phyloP scores from a whole-genome alignment of 2,113 vertebrate genomes.

The Lepus americanus region DNA sequence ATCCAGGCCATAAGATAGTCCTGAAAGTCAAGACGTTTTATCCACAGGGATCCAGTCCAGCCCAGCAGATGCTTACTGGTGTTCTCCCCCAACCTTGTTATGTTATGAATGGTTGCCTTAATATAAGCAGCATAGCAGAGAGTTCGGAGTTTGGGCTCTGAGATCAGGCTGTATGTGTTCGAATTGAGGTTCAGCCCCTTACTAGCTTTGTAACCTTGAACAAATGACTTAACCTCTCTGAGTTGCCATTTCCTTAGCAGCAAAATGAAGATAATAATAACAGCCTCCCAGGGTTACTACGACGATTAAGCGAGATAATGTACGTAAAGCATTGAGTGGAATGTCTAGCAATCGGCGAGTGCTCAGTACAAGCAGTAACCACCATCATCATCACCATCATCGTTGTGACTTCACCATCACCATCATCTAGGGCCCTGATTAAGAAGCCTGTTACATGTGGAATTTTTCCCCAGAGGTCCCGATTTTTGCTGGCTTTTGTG shows the following conservation, averaged over 20 bases:
- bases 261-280: slow-evolving; percentile 51
- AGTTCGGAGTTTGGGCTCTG: background rate
- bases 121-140: background rate
- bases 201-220: background rate
- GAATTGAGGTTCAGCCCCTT: slow-evolving; percentile 34
- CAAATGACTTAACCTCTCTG: slow-evolving; percentile 29
- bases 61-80: background rate
- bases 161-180: background rate
- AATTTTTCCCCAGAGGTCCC: slow-evolving; percentile 16
- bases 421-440: background rate
- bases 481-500: slow-evolving; percentile 57
- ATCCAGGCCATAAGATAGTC: background rate
- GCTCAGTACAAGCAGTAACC: slow-evolving; percentile 31
- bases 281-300: background rate
- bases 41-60: background rate
- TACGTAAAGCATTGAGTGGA: slow-evolving; percentile 18
- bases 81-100: background rate
- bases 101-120: slow-evolving; percentile 4
- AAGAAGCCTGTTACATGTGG: slow-evolving; percentile 16
- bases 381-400: slow-evolving; percentile 23
- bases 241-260: slow-evolving; percentile 24
- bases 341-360: slow-evolving; percentile 7
- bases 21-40: background rate
- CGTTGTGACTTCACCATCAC: slow-evolving; percentile 9
- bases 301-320: slow-evolving; percentile 20